Conservation (phyloP, 2,797 vertebrate genomes). For the Cyprinella venusta region DNA sequence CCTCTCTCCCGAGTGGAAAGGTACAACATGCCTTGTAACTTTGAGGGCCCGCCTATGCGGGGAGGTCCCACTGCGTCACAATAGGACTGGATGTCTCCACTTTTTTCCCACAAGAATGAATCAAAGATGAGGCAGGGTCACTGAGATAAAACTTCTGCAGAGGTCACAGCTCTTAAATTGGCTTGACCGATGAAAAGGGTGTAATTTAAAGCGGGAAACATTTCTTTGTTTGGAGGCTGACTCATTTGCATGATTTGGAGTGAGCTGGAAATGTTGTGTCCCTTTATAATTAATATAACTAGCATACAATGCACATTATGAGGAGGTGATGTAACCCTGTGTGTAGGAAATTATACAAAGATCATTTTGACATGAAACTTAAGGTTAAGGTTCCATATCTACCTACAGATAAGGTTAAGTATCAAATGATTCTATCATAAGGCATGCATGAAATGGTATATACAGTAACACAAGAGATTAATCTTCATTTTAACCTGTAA, state of each 20-base stretch:
- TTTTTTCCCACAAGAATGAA: not conserved
- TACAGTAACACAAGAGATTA: too few species aligned
- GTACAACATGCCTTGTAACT: not conserved
- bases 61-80: too few species aligned
- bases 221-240: not conserved
- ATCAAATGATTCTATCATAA: too few species aligned
- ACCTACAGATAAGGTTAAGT: too few species aligned
- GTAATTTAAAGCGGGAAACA: not conserved
- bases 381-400: too few species aligned
- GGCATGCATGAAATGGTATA: not conserved
- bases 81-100: not conserved
- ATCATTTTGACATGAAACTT: not conserved
- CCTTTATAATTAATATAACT: not conserved
- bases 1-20: not conserved
- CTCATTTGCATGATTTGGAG: not conserved
- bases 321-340: too few species aligned
- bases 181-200: not conserved
- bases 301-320: not conserved
- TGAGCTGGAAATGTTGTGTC: not conserved
- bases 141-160: not conserved
- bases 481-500: too few species aligned
- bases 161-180: not conserved
- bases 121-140: not conserved
- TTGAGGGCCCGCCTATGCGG: not conserved
- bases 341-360: too few species aligned